Conservation (phyloP, 2,113 vertebrate genomes). For the Morone saxatilis region DNA sequence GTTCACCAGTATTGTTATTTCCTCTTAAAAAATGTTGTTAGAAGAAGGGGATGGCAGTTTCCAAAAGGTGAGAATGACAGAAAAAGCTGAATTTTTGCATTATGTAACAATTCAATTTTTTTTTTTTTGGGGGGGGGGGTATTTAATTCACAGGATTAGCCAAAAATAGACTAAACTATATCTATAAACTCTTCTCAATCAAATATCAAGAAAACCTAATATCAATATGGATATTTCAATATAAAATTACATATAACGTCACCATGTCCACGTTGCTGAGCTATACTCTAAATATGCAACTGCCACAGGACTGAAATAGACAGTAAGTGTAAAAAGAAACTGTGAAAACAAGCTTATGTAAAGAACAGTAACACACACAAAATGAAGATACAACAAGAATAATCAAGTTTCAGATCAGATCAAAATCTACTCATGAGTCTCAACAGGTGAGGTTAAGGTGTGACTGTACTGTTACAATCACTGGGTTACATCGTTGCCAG, state of each 20-base stretch:
- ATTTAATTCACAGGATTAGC: not conserved
- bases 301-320: not conserved
- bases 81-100: not conserved
- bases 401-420: constrained; percentile 20
- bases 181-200: not conserved
- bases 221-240: too few species aligned
- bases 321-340: not conserved
- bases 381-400: not conserved
- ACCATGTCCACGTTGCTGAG: not conserved
- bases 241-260: not conserved
- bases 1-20: not conserved
- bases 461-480: constrained; percentile 27
- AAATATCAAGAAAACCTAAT: not conserved
- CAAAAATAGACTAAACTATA: not conserved
- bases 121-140: too few species aligned
- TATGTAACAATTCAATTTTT: not conserved
- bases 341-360: not conserved
- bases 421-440: constrained; percentile 32
- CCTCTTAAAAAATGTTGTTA: too few species aligned
- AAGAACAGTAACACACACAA: not conserved
- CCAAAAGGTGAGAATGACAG: not conserved
- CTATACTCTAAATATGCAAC: not conserved
- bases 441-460: constrained; percentile 34
- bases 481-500: not conserved
- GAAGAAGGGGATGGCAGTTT: too few species aligned